These are phyloP conservation scores for Oryzias javanicus DNA, from an alignment of 2,113 vertebrate genomes.

Conservation along the genomic window DNA sequence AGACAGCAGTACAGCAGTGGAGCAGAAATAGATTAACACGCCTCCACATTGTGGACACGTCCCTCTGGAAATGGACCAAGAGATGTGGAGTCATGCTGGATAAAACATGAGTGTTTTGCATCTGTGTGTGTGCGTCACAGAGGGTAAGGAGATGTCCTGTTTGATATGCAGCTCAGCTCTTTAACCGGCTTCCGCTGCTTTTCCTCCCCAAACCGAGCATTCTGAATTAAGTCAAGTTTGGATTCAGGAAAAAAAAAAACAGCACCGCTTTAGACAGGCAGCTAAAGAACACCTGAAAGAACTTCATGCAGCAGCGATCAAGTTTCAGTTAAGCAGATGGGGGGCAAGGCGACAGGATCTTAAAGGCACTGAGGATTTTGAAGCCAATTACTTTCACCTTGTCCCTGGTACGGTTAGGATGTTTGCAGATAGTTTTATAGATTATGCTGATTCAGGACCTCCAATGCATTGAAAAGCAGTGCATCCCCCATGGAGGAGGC, in stretches of 20 bases:
- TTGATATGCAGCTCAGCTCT: no score
- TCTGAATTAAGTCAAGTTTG: slow-evolving; percentile 6
- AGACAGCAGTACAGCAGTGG: slow-evolving; percentile 21
- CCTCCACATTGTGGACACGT: slow-evolving; percentile 19
- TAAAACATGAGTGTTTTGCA: slow-evolving; percentile 20
- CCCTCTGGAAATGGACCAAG: slow-evolving; percentile 7
- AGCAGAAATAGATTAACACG: slow-evolving; percentile 8
- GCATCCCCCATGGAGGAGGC: neutral
- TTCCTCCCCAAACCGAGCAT: neutral
- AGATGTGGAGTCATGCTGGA: neutral
- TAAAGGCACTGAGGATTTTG: slow-evolving; percentile 59
- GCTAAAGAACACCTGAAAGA: slow-evolving; percentile 11
- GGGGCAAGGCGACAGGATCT: slow-evolving; percentile 49
- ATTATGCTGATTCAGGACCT: slow-evolving; percentile 24
- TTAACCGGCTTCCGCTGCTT: neutral
- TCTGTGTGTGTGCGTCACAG: slow-evolving; percentile 26
- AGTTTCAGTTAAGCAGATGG: slow-evolving; percentile 22
- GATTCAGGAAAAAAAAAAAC: neutral
- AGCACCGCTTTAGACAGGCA: slow-evolving; percentile 36
- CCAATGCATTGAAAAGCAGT: slow-evolving; percentile 7
- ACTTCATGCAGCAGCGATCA: slow-evolving; percentile 32
- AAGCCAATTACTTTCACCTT: slow-evolving; percentile 49
- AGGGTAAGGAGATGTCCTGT: neutral
- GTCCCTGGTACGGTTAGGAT: slow-evolving; percentile 13
- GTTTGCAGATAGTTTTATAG: slow-evolving; percentile 12